phyloP scores from a whole-genome alignment of 2,113 vertebrate species.

The Coturnix japonica region DNA sequence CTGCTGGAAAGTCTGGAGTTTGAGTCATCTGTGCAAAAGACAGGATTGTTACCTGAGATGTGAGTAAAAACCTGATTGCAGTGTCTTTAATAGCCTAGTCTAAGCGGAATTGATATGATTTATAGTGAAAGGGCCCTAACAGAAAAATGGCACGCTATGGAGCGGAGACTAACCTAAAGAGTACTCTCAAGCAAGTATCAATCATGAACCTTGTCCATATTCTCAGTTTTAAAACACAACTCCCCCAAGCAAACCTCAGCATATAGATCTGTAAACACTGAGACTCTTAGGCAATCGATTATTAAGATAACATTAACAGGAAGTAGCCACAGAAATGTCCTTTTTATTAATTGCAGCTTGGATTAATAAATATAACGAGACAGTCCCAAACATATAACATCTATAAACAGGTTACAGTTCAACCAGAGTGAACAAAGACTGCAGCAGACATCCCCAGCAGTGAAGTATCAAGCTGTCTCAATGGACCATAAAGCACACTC shows the following conservation, averaged over 20 bases:
- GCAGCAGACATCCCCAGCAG: background rate
- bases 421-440: background rate
- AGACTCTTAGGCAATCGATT: background rate
- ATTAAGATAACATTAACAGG: background rate
- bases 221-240: background rate
- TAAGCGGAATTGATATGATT: background rate
- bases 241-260: background rate
- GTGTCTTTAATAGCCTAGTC: background rate
- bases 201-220: background rate
- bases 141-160: background rate
- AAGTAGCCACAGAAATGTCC: accelerated
- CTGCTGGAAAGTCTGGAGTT: background rate
- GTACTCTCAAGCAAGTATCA: background rate
- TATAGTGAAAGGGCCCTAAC: background rate
- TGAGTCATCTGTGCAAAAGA: background rate
- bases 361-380: background rate
- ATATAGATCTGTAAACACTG: background rate
- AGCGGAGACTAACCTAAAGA: background rate
- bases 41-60: background rate
- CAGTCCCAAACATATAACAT: background rate
- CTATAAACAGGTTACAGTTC: background rate
- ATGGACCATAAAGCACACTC: background rate
- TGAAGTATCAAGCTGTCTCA: background rate
- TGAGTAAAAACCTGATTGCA: background rate
- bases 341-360: background rate